phyloP scores from a whole-genome alignment of 2,113 vertebrate genomes.

The Dicentrarchus labrax region DNA sequence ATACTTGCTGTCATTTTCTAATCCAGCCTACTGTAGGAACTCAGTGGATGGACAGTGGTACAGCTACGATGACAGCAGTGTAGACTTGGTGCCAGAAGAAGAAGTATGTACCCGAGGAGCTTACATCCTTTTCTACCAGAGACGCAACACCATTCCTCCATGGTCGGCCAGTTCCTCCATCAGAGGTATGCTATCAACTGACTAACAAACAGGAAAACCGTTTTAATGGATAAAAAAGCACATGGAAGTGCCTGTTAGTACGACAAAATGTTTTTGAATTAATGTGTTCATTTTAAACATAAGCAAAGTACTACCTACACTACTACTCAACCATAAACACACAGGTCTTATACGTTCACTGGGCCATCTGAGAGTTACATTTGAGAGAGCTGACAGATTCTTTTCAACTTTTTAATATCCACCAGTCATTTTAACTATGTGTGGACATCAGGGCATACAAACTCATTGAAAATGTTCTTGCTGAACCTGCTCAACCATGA shows the following conservation, averaged over 20 bases:
- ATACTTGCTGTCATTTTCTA: neutral
- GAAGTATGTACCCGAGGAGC: slow-evolving; percentile 91
- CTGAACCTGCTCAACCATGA: too few relatives aligned
- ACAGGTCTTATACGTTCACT: too few relatives aligned
- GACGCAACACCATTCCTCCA: slow-evolving; percentile 87
- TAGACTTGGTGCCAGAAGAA: slow-evolving; percentile 88
- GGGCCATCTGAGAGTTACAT: too few relatives aligned
- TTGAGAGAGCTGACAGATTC: too few relatives aligned
- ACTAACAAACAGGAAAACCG: neutral
- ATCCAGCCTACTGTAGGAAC: slow-evolving; percentile 92
- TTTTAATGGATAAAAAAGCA: neutral
- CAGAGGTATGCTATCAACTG: slow-evolving; percentile 82
- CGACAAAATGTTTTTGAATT: neutral
- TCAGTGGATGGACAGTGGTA: slow-evolving; percentile 94
- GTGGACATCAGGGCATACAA: too few relatives aligned
- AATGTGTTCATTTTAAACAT: neutral
- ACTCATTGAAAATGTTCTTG: too few relatives aligned
- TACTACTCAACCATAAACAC: too few relatives aligned
- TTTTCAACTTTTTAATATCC: too few relatives aligned
- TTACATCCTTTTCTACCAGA: slow-evolving; percentile 97
- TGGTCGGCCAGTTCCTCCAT: slow-evolving; percentile 90
- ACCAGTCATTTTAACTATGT: too few relatives aligned
- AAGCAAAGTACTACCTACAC: too few relatives aligned
- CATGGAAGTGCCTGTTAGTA: neutral
- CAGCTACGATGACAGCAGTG: slow-evolving; percentile 92